phyloP scores from a whole-genome alignment of 2,113 vertebrate genomes.

The Salvelinus namaycush region DNA sequence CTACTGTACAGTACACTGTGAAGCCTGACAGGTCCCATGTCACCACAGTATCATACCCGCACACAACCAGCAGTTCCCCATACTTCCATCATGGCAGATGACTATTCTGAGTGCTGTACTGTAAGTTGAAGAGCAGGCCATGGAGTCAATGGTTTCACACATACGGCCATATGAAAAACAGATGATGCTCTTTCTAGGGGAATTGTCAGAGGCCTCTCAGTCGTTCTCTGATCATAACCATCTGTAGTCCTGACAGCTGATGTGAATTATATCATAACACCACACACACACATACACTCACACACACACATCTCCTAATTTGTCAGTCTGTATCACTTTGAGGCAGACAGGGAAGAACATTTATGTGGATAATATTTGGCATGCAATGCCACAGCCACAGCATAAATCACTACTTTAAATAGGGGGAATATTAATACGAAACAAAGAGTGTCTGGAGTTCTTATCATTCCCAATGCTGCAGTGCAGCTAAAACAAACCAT shows the following conservation, averaged over 20 bases:
- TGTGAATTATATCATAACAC: neutral
- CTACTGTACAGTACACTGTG: too few relatives aligned
- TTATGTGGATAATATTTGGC: neutral
- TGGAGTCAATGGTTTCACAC: neutral
- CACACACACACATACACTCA: slow-evolving; percentile 3
- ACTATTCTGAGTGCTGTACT: neutral
- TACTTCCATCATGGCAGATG: neutral
- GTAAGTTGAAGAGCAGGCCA: neutral
- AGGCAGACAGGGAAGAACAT: neutral
- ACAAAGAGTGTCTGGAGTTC: too few relatives aligned
- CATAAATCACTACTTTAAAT: too few relatives aligned
- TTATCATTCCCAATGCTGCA: too few relatives aligned
- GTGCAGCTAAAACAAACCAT: too few relatives aligned
- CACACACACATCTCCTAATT: neutral
- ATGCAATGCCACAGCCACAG: neutral
- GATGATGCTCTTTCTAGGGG: neutral
- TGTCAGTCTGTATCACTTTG: neutral
- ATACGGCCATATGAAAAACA: neutral
- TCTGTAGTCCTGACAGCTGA: neutral
- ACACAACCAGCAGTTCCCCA: neutral
- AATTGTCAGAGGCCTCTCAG: neutral
- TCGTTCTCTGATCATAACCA: neutral
- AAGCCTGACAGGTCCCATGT: too few relatives aligned
- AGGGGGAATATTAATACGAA: too few relatives aligned
- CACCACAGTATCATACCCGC: neutral